Evolutionary conservation across 2,888 invertebrate species (phyloP), one percentile per base, ranked within the genome.

Genomic region (Callyntrura sp.): DNA sequence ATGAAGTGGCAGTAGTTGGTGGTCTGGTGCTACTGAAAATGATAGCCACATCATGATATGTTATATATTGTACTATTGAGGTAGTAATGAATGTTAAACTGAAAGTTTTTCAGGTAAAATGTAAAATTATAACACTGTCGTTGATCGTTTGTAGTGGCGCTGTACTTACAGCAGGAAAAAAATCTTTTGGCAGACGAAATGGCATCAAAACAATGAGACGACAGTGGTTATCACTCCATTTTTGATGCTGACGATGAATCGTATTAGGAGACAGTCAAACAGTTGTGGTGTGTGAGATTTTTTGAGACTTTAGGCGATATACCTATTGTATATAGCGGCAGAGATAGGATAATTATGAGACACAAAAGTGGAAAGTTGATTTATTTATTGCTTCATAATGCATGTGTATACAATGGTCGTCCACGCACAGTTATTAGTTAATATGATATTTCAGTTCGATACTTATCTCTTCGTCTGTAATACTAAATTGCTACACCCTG

Each of bases 141-240:
- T 35, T 35, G 57, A 57, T 14, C 57, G 14, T 8, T n/a, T 57
- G 57, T n/a, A 57, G 14, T 14, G 17, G 17, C 8, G 14, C 8
- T 1, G 17, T 57, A 57, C 17, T 57, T 8, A 35, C 3, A 35
- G 6, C 35, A 35, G 6, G 35, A 35, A 35, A 35, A 35, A 35
- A 35, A 35, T 20, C 25, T 45, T 65, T 65, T 65, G 43, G 62
- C 87, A 87, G 87, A 87, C 87, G 68, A 45, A 23, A 28, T 87
- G 87, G 87, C 87, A 87, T 87, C 87, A 87, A 87, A 87, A 87
- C 87, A 87, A 43, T 76, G 25, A 55, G 79, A 79, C 79, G 68
- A 5, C 12, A 8, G 25, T 48, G 73, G 48, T 73, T 48, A 23
- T 14, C 48, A 9, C 73, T 48, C 17, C 43, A 43, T 1, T 78